phyloP scores from a whole-genome alignment of 2,888 invertebrate species.

The Creontiades dilutus region DNA sequence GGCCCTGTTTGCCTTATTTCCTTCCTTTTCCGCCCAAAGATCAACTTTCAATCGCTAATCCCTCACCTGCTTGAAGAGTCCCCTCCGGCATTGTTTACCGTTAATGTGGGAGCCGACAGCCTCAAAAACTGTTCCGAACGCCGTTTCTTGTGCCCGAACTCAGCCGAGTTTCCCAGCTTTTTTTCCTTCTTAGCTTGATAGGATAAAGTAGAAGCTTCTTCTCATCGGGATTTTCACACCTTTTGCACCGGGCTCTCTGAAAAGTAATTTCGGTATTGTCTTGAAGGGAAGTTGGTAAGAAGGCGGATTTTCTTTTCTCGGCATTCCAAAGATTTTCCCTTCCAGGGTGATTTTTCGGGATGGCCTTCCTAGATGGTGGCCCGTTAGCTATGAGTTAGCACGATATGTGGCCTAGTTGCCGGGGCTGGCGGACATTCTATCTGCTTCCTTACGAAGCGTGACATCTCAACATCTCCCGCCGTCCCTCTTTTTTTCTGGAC shows the following conservation, averaged over 20 bases:
- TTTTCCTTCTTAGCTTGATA: background rate
- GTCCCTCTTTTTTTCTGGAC: background rate
- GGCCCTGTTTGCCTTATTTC: background rate
- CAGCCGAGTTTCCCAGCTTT: background rate
- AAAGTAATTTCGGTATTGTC: constrained; percentile 32
- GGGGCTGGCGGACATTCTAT: constrained; percentile 31
- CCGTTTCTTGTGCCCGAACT: background rate
- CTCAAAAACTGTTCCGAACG: constrained; percentile 8
- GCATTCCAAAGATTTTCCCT: constrained; percentile 3
- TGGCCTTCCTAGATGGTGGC: background rate
- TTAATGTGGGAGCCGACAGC: background rate
- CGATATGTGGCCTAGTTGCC: constrained; percentile 29
- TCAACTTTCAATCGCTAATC: background rate
- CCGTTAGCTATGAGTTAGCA: constrained; percentile 36
- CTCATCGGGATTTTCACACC: constrained; percentile 25
- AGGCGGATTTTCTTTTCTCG: background rate
- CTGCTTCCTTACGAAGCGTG: constrained; percentile 36
- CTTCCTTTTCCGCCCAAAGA: background rate
- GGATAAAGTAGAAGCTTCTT: background rate
- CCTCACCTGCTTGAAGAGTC: background rate
- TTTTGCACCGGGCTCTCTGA: background rate
- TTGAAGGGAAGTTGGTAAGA: constrained; percentile 18
- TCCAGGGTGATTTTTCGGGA: constrained; percentile 11
- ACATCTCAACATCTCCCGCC: background rate
- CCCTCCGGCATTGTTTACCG: constrained; percentile 6